phyloP scores from a whole-genome alignment of 2,888 invertebrate species.

The Digitonthophagus gazella region DNA sequence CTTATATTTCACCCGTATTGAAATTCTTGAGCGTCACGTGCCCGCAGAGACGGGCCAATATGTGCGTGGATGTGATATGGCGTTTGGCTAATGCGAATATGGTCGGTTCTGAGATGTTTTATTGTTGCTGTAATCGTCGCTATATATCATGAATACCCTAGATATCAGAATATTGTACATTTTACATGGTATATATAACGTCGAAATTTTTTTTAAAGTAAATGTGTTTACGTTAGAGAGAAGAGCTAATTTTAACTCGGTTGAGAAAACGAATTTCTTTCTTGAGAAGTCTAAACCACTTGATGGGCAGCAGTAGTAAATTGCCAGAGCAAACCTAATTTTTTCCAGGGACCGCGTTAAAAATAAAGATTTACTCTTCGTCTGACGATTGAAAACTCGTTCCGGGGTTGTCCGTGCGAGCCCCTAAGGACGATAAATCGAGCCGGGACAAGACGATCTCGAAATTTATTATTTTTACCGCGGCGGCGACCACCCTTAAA shows the following conservation, averaged over 20 bases:
- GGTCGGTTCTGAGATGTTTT: not conserved
- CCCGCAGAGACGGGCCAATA: not conserved
- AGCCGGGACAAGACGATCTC: constrained; percentile 14
- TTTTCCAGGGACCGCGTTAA: constrained; percentile 3
- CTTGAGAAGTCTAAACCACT: not conserved
- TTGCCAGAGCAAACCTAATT: not conserved
- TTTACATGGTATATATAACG: no score
- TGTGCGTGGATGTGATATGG: not conserved
- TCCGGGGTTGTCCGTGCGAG: constrained; percentile 6
- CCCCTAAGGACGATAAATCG: constrained; percentile 17
- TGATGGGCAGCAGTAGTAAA: not conserved
- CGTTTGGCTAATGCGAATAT: not conserved
- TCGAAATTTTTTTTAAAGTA: no score
- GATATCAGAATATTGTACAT: not conserved
- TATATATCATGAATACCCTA: not conserved
- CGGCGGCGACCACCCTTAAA: constrained; percentile 23
- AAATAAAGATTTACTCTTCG: constrained; percentile 13
- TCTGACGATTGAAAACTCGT: constrained; percentile 17
- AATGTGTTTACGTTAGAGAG: not conserved
- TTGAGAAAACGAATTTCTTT: not conserved
- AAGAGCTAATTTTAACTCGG: not conserved
- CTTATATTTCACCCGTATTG: constrained; percentile 16
- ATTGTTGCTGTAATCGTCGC: not conserved
- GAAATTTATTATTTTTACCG: constrained; percentile 25
- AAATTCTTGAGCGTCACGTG: constrained; percentile 9